These are phyloP conservation scores for Oenanthe melanoleuca DNA, from an alignment of 2,113 vertebrate genomes.

Conservation along the genomic window DNA sequence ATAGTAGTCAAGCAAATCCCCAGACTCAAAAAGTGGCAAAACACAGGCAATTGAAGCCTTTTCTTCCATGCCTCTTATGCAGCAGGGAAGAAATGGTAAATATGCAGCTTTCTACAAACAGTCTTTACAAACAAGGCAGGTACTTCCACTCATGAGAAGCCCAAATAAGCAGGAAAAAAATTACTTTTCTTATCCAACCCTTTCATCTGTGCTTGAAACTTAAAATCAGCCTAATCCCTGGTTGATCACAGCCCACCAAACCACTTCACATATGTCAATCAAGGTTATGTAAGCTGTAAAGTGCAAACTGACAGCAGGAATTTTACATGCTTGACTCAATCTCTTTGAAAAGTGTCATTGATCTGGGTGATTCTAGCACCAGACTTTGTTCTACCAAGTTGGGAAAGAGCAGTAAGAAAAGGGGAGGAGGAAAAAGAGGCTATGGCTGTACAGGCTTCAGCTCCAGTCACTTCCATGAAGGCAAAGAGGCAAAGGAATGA, in stretches of 20 bases:
- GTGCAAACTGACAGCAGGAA: neutral
- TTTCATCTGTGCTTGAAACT: constrained; percentile 12
- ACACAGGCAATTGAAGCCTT: neutral
- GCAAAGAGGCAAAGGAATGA: neutral
- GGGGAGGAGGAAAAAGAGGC: neutral
- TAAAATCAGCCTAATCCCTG: constrained; percentile 32
- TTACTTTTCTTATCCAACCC: neutral
- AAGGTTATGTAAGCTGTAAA: constrained; percentile 14
- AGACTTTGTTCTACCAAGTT: neutral
- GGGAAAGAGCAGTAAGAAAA: neutral
- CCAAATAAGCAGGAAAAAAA: neutral
- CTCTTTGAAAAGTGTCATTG: neutral
- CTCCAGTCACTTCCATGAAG: neutral
- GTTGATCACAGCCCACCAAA: constrained; percentile 19
- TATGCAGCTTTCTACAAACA: neutral
- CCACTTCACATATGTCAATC: constrained; percentile 26
- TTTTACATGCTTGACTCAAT: neutral
- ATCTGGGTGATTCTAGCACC: neutral
- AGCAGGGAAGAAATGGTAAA: neutral
- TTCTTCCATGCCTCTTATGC: neutral
- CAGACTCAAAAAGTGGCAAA: neutral
- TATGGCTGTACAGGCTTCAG: neutral
- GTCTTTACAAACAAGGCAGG: neutral
- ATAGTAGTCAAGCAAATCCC: neutral
- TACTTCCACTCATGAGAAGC: neutral